phyloP scores from a whole-genome alignment of 1,140 invertebrate species.

The Amyelois transitella region DNA sequence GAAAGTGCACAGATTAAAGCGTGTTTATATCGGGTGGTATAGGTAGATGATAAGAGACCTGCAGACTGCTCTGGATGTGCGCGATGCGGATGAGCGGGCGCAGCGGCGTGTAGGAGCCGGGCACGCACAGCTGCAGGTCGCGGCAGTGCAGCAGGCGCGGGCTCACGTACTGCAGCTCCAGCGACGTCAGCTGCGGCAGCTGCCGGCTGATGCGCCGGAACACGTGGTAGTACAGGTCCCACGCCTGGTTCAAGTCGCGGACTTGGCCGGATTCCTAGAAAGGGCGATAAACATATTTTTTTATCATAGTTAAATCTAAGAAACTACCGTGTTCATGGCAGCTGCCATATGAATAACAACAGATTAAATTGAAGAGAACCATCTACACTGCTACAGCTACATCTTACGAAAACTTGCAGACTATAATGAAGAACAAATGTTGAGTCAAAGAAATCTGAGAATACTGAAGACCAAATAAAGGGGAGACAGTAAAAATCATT shows the following conservation, averaged over 20 bases:
- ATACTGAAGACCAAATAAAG: too few species aligned
- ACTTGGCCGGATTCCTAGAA: conserved; percentile 82
- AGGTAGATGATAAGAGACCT: too few species aligned
- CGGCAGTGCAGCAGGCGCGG: conserved; percentile 92
- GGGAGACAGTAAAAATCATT: too few species aligned
- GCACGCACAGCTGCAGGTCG: conserved; percentile 95
- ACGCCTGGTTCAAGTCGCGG: conserved; percentile 96
- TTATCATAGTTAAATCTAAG: background rate
- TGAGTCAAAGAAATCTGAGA: background rate
- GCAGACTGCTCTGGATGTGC: conserved; percentile 87
- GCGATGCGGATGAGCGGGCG: conserved; percentile 91
- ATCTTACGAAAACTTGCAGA: background rate
- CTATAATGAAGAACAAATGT: background rate
- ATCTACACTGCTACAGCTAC: too few species aligned
- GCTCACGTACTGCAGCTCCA: conserved; percentile 97
- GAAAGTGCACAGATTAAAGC: background rate
- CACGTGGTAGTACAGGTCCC: conserved; percentile 99
- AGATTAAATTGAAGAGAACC: background rate
- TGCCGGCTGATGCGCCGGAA: conserved; percentile 97
- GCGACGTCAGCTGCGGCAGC: conserved; percentile 89
- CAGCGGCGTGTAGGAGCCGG: conserved; percentile 95
- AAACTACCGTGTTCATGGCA: too few species aligned
- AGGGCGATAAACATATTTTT: background rate
- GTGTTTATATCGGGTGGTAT: background rate
- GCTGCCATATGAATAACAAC: too few species aligned